Percentiles rank a stretch among this genome's conserved stretches.
Conservation (phyloP, 2,888 invertebrate species). For the Ormia ochracea region DNA sequence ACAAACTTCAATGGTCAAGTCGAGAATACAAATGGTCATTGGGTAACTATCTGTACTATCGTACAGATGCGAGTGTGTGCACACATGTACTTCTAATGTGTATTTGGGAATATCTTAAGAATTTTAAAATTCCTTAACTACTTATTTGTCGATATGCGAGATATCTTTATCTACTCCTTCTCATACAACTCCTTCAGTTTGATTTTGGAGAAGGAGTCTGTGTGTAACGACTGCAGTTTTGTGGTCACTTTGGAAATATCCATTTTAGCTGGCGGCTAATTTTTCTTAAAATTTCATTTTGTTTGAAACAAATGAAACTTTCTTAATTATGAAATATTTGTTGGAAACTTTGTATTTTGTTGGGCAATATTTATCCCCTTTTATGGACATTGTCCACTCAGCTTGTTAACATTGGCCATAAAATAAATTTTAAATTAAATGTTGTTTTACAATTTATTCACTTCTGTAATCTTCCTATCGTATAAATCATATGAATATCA, state of each 20-base stretch:
- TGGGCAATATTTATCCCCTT: not conserved
- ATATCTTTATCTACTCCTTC: constrained; percentile 14
- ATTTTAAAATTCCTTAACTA: not conserved
- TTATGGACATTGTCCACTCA: constrained; percentile 22
- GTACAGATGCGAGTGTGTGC: not conserved
- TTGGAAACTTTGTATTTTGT: not conserved
- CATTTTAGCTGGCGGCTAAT: constrained; percentile 62
- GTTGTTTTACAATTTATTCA: not conserved
- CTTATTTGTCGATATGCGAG: not conserved
- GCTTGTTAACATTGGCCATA: not conserved
- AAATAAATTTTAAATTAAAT: constrained; percentile 30
- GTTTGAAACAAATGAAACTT: constrained; percentile 50
- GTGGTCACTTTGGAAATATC: constrained; percentile 54
- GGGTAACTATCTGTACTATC: not conserved
- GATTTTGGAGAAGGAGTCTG: constrained; percentile 1
- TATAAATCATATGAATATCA: too few species aligned
- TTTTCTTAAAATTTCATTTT: constrained; percentile 52
- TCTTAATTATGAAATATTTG: constrained; percentile 64
- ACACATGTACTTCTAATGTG: not conserved
- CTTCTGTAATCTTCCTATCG: too few species aligned
- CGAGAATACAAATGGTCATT: too few species aligned
- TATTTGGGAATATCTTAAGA: constrained; percentile 5
- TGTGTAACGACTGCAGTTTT: constrained; percentile 1
- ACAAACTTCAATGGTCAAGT: too few species aligned
- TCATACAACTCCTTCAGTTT: constrained; percentile 50